A percentile compares a stretch with the other conserved stretches of the same genome.
Evolutionary conservation across 1,140 invertebrate species (phyloP).

Genomic region (Antheraea mylitta): DNA sequence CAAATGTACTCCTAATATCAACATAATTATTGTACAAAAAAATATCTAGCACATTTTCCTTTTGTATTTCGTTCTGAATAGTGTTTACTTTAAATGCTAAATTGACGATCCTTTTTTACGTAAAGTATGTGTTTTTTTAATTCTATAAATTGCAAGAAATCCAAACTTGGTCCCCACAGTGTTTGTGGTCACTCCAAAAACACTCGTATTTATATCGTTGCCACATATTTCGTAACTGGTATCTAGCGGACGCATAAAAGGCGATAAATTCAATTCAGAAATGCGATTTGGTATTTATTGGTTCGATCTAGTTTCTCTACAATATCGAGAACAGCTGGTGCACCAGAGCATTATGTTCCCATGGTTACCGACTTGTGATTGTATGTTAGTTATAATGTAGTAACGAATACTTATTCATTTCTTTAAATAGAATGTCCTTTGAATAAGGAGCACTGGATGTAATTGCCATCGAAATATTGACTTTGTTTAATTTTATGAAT

Average conservation of each 20-base stretch:
- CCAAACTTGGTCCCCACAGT: not conserved
- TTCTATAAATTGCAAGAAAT: slow-evolving; percentile 2
- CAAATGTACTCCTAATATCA: too few relatives aligned
- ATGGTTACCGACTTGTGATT: slow-evolving; percentile 22
- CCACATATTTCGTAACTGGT: slow-evolving; percentile 34
- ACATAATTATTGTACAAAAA: not conserved
- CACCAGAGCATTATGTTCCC: slow-evolving; percentile 35
- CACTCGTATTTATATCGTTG: slow-evolving; percentile 6
- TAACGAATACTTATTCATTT: not conserved
- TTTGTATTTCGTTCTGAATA: not conserved
- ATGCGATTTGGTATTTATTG: slow-evolving; percentile 63
- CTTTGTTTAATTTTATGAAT: not conserved
- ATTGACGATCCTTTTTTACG: not conserved
- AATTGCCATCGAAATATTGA: not conserved
- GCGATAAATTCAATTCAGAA: slow-evolving; percentile 52
- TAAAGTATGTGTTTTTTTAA: not conserved
- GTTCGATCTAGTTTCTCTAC: slow-evolving; percentile 40
- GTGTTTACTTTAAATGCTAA: not conserved
- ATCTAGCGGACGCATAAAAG: slow-evolving; percentile 29
- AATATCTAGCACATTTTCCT: not conserved
- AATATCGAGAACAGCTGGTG: slow-evolving; percentile 48
- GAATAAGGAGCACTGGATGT: not conserved
- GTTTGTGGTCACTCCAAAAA: slow-evolving; percentile 6
- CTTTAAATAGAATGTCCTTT: not conserved
- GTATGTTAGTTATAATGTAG: not conserved